phyloP scores from a whole-genome alignment of 2,113 vertebrate species.

The Spea bombifrons region DNA sequence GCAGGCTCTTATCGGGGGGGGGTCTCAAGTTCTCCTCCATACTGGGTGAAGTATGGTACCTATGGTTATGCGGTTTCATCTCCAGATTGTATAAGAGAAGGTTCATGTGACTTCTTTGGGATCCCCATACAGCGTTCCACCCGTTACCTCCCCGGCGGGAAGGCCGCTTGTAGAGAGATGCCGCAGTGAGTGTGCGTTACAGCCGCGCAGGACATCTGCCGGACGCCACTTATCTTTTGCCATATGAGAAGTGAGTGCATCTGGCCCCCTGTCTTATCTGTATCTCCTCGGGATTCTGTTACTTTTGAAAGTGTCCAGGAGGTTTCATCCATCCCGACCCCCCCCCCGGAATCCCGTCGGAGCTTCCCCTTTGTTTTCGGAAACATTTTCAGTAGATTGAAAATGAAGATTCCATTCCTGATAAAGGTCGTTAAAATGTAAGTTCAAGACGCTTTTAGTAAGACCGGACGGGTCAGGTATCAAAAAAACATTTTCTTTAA shows the following conservation, averaged over 20 bases:
- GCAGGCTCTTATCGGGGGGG: no score
- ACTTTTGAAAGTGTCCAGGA: constrained; percentile 12
- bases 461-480: background rate
- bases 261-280: constrained; percentile 24
- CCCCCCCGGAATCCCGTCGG: constrained; percentile 8
- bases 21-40: no score
- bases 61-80: no score
- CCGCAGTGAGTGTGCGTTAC: background rate
- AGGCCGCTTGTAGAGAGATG: background rate
- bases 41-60: no score
- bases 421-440: no score
- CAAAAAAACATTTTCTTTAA: no score
- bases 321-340: background rate
- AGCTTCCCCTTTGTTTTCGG: constrained; percentile 22
- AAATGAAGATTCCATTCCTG: background rate
- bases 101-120: no score
- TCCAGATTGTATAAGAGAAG: no score
- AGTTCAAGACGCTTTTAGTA: background rate
- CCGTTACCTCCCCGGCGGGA: background rate
- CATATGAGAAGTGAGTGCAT: constrained; percentile 12
- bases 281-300: constrained; percentile 30
- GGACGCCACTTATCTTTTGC: constrained; percentile 11
- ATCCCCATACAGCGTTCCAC: no score
- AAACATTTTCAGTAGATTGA: no score
- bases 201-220: constrained; percentile 23